Percentiles rank a stretch among this genome's conserved stretches.
Evolutionary conservation across 1,140 invertebrate species (phyloP).

Genomic region (Drosophila guanche): DNA sequence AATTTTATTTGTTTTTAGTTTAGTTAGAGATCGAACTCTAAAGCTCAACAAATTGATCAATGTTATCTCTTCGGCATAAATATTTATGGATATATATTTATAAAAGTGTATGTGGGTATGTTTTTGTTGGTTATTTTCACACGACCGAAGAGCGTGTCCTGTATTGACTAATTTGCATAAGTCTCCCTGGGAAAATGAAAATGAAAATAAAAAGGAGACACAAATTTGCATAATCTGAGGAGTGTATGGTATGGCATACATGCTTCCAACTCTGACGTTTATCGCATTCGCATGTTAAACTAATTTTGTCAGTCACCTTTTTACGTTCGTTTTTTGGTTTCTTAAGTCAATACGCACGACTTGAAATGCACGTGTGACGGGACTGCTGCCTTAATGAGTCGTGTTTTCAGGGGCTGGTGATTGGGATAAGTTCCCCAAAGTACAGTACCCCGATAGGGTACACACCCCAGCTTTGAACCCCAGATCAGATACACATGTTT

Average conservation of each 20-base stretch:
- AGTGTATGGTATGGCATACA: constrained; percentile 20
- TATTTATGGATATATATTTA: constrained; percentile 6
- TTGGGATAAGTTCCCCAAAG: too few relatives aligned
- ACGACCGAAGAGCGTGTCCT: constrained; percentile 35
- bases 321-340: constrained; percentile 5
- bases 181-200: constrained; percentile 15
- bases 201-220: constrained; percentile 15
- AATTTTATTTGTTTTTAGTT: too few relatives aligned
- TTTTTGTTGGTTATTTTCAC: constrained; percentile 23
- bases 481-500: constrained; percentile 8
- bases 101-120: not conserved
- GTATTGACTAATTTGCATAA: constrained; percentile 55
- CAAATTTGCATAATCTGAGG: constrained; percentile 61
- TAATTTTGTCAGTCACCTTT: constrained; percentile 28
- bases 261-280: constrained; percentile 23
- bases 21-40: not conserved
- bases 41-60: constrained; percentile 24
- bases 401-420: not conserved
- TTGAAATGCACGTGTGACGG: constrained; percentile 32
- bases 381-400: constrained; percentile 30
- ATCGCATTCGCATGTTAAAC: constrained; percentile 57
- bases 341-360: constrained; percentile 32
- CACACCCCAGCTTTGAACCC: constrained; percentile 2
- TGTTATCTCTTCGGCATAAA: constrained; percentile 4
- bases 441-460: constrained; percentile 13